Base-by-base conservation (phyloP, 2,113 vertebrate species). In the Clarias magur region DNA sequence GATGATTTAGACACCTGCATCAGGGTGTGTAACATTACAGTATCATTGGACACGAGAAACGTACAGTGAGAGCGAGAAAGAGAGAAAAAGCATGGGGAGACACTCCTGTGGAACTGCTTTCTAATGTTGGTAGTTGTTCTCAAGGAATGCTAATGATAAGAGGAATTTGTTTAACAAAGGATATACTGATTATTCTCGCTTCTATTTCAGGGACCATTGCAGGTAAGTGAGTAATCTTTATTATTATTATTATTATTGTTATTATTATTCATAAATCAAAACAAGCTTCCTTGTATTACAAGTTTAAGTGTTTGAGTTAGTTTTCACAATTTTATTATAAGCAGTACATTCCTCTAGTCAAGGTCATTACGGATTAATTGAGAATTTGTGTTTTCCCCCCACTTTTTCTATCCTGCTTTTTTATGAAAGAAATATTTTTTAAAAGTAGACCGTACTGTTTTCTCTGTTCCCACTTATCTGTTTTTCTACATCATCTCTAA, bases 201-300 rank as follows among this genome's bases (percentile, higher is more conserved):
- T 76, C 56, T 53, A 25, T 67, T 27, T 54, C 60, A 60, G 86
- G 80, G 88, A 89, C 62, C 70, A 82, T 56, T 30, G 86, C 42
- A 63, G 86, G 89, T 89, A 86, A 87, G 85, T 88, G 59, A 63
- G 34, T 62, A 53, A 83, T 15, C 65, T 85, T 76, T 57, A 70
- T 54, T 84, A 72, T 30, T 72, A 70, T 70, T 30, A 2, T 42
- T 38, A 62, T 17, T 25, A 62, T 34, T 82, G 48, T 38, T 63
- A 42, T 63, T 25, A 16, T 16, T 68, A 60, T 70, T 25, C 5
- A 81, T 53, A 79, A 78, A 30, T 73, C 3, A 7, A 54, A 70
- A 82, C 16, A 82, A 54, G 34, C 15, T 34, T 80, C 17, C 60
- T 86, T 79, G n/a, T 56, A 78, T n/a, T 25, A 23, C 48, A 75